These are phyloP conservation scores for Ailuropoda melanoleuca DNA, from an alignment of 2,113 vertebrate genomes.

Conservation along the genomic window DNA sequence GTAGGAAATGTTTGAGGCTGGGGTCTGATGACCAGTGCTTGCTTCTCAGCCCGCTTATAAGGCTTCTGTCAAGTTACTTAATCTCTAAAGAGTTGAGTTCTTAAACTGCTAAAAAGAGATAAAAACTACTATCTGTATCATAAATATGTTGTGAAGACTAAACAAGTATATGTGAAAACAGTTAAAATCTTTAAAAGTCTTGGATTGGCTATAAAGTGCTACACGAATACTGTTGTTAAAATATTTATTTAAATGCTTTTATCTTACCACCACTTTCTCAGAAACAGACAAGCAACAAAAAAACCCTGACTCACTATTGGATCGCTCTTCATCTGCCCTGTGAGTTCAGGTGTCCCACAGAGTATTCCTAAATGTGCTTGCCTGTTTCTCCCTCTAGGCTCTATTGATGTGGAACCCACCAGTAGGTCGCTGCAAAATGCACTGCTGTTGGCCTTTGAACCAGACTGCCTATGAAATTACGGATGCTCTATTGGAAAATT, in stretches of 20 bases:
- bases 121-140: not conserved
- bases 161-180: not conserved
- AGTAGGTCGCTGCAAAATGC: not conserved
- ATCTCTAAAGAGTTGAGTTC: not conserved
- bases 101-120: not conserved
- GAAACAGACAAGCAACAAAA: not conserved
- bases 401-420: rapidly evolving
- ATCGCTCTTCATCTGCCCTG: not conserved
- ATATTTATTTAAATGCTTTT: not conserved
- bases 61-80: not conserved
- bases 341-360: not conserved
- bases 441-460: not conserved
- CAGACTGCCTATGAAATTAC: not conserved
- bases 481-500: not conserved
- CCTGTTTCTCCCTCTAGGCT: no score
- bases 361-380: not conserved
- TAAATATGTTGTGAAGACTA: not conserved
- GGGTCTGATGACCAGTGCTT: not conserved
- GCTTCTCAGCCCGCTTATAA: not conserved
- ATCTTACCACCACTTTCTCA: not conserved
- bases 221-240: not conserved
- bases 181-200: not conserved
- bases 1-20: not conserved
- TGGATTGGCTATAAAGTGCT: not conserved
- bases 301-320: not conserved